Percentiles rank a stretch among this genome's conserved stretches.
Conservation (phyloP, 2,113 vertebrate genomes). For the Istiophorus platypterus region DNA sequence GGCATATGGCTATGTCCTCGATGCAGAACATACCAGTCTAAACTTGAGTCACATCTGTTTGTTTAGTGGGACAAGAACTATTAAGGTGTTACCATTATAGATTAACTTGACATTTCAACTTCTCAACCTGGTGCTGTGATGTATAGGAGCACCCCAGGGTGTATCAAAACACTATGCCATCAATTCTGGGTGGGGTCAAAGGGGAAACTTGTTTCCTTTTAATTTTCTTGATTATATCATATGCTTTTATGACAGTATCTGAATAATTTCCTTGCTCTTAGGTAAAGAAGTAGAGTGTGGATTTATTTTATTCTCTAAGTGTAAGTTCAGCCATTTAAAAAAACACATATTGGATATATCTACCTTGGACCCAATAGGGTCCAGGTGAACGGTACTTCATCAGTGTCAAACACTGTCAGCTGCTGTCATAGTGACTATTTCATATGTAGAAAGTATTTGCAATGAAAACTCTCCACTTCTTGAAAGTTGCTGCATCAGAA, state of each 20-base stretch:
- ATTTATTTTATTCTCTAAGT: background rate
- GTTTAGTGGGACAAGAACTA: background rate
- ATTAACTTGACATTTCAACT: background rate
- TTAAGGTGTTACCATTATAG: background rate
- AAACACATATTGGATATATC: background rate
- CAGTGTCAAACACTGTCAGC: constrained; percentile 11
- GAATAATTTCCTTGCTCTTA: constrained; percentile 5
- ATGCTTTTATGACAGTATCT: background rate
- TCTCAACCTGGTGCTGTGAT: background rate
- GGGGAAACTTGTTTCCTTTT: too few relatives aligned
- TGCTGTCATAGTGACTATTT: constrained; percentile 18
- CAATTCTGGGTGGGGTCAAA: too few relatives aligned
- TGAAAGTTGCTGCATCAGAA: background rate
- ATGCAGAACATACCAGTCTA: background rate
- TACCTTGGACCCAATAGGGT: background rate
- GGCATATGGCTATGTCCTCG: background rate
- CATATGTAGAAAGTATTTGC: background rate
- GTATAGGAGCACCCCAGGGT: too few relatives aligned
- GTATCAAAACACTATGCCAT: too few relatives aligned
- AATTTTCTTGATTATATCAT: constrained; percentile 8
- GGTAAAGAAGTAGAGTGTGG: background rate
- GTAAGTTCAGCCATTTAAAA: background rate
- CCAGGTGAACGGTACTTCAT: constrained; percentile 17
- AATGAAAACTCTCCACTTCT: background rate
- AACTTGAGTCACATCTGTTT: background rate